Evolutionary conservation across 2,797 vertebrate genomes (phyloP), one percentile per base, ranked within the genome.

Genomic region (Microctenopoma lineatum): DNA sequence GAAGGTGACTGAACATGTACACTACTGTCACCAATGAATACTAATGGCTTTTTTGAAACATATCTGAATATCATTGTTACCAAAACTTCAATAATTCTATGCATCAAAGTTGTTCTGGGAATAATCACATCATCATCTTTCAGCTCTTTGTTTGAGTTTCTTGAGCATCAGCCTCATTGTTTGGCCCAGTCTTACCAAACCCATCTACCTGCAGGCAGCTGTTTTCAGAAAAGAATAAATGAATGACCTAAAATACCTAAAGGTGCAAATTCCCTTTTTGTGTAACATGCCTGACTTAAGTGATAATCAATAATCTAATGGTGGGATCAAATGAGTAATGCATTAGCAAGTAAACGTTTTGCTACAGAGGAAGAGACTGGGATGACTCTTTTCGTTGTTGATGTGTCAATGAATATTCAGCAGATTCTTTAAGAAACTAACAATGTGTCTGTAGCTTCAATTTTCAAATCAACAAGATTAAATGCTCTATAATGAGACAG

Each of bases 261-360:
- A 34, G 32, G 7, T 34, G 32, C 32, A 34, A 8, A 34, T 41
- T 41, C 44, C 18, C 9, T 51, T 32, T n/a, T 45, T 55, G 51
- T 62, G 60, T 38, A 64, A 59, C 8, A 66, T 34, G 11, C 32
- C 32, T 34, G 8, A 10, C 21, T 32, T 2, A 42, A 34, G 29
- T 44, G 56, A 18, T 4, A 66, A 74, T 76, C 60, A 67, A 48
- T 67, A 57, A 59, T 21, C 26, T 14, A 39, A n/a, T 38, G 25
- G n/a, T 16, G 16, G 27, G 6, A 63, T 74, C n/a, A 38, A 58
- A 68, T 45, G 15, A 48, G 15, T 42, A 29, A 59, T 58, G 42
- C 42, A 26, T 7, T 66, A 12, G 21, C 27, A 12, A 14, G 18
- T 21, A 14, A 58, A 25, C 18, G 14, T 56, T 55, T 55, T 32